Evolutionary conservation across 2,113 vertebrate genomes (phyloP), one percentile per base, ranked within the genome.

Genomic region (Verasper variegatus): DNA sequence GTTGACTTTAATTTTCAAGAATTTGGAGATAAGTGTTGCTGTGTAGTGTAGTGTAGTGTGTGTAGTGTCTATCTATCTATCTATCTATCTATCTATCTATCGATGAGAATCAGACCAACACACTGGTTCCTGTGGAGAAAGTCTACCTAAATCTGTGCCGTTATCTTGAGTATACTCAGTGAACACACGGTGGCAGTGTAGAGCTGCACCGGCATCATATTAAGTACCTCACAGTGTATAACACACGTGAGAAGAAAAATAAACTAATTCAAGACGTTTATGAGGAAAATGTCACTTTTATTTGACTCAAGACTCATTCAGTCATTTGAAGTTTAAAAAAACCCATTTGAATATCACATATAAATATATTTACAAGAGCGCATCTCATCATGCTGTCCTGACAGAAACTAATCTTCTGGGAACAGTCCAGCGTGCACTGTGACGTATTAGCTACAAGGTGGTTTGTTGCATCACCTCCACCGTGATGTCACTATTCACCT

Each of bases 151-250:
- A 21, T 3, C 15, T 58, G 20, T 26, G 20, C 21, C 51, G 14
- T 15, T 26, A 27, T 59, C 14, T 20, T 57, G 26, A 68, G 49
- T 66, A 17, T 13, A 12, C 2, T 24, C 10, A 21, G 17, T 78
- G 68, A 69, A 76, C 92, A 89, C 88, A 69, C 18, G 87, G 68
- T 84, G 88, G 91, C 75, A 27, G 42, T 84, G 62, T 83, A 59
- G 61, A 74, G 62, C 85, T 60, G 13, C 40, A 20, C 18, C 31
- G 1, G 31, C 31, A 7, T 31, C 31, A 31, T 6, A 31, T 31
- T 12, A 24, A 4, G 21, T 51, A 0, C 26, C 9, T 42, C 2
- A 3, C 8, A 10, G 40, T 57, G 31, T 37, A 3, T n/a, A 47
- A 42, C 35, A 47, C 35, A 31, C 31, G 14, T 37, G 52, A 26